These are phyloP conservation scores for Atethmia centrago DNA, from an alignment of 2,888 invertebrate species.

Conservation along the genomic window DNA sequence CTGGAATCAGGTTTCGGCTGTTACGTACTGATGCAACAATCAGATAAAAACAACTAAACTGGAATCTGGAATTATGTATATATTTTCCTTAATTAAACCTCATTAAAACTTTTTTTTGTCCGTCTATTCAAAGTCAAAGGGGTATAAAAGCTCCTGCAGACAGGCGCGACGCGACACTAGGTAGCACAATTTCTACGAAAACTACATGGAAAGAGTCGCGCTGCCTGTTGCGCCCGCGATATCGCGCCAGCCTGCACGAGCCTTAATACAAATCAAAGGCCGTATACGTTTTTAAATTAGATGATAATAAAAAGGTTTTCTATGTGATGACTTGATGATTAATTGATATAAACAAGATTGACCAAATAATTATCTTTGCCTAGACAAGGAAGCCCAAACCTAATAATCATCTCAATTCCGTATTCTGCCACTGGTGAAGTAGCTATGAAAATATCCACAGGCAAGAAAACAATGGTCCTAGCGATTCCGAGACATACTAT, in stretches of 20 bases:
- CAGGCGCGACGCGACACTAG: too few species aligned
- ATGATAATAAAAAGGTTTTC: background rate
- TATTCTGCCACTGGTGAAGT: background rate
- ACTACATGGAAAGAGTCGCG: too few species aligned
- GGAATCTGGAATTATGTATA: slow-evolving; percentile 14
- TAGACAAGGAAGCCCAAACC: slow-evolving; percentile 23
- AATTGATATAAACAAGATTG: background rate
- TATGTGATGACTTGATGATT: background rate
- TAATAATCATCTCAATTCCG: slow-evolving; percentile 8
- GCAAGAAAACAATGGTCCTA: slow-evolving; percentile 4
- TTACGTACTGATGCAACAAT: slow-evolving; percentile 40
- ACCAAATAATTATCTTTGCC: background rate
- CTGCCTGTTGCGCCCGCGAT: too few species aligned
- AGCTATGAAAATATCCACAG: background rate
- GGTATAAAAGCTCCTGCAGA: too few species aligned
- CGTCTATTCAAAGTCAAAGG: too few species aligned
- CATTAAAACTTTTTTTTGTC: too few species aligned
- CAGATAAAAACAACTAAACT: slow-evolving; percentile 37
- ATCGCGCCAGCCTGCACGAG: too few species aligned
- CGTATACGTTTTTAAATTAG: too few species aligned
- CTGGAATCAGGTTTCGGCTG: slow-evolving; percentile 33
- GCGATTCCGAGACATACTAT: background rate
- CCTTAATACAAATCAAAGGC: too few species aligned
- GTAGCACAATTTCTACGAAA: too few species aligned
- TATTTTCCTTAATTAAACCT: too few species aligned